Evolutionary conservation across 2,797 vertebrate species (phyloP).

Genomic region (Lithobates pipiens): DNA sequence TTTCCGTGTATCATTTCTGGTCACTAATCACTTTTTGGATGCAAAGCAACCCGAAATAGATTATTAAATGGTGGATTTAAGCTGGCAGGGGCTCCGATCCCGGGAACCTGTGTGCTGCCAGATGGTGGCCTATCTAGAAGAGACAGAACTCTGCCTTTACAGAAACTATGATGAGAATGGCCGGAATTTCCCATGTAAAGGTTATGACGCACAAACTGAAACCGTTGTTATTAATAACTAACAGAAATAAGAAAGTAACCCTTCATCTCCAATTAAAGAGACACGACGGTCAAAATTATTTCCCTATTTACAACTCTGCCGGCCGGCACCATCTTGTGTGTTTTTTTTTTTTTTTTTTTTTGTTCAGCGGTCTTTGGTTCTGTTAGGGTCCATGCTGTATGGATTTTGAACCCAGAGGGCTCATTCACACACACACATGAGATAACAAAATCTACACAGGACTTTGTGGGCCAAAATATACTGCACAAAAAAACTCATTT

Average conservation of each 20-base stretch:
- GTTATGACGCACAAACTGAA: neutral
- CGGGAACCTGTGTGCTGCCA: neutral
- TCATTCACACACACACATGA: too few species aligned
- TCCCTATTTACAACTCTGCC: too few species aligned
- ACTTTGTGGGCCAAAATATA: too few species aligned
- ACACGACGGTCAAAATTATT: too few species aligned
- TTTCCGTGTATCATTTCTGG: too few species aligned
- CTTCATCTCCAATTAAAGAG: neutral
- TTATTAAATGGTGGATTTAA: neutral
- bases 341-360: too few species aligned
- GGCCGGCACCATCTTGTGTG: too few species aligned
- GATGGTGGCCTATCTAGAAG: neutral
- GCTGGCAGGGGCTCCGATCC: neutral
- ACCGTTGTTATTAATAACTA: neutral
- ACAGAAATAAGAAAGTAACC: neutral
- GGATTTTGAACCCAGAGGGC: too few species aligned
- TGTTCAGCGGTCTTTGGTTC: too few species aligned
- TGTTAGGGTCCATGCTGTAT: too few species aligned
- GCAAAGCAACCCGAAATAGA: neutral
- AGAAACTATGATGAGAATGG: neutral
- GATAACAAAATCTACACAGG: too few species aligned
- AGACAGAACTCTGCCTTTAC: neutral
- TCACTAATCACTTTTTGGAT: neutral
- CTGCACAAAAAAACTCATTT: too few species aligned
- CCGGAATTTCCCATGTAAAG: slow-evolving; percentile 8